Conservation (phyloP, 2,888 invertebrate species). For the Clistopyga incitator region DNA sequence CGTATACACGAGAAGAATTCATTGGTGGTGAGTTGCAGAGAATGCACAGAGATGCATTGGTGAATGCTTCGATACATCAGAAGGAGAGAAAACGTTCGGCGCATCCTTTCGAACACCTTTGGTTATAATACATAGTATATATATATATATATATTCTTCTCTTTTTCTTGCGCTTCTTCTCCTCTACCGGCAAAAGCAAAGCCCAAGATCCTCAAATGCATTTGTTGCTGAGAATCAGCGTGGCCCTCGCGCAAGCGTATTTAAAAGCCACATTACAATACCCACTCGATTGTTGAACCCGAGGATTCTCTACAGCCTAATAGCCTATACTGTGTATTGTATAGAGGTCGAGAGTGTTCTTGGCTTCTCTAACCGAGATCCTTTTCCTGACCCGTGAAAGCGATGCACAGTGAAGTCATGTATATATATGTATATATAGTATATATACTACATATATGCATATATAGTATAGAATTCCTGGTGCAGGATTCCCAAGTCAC, state of each 20-base stretch:
- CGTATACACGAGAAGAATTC: constrained; percentile 7
- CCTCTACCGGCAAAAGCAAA: constrained; percentile 26
- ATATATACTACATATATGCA: not conserved
- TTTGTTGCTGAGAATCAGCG: constrained; percentile 34
- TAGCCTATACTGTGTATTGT: constrained; percentile 36
- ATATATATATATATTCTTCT: constrained; percentile 43
- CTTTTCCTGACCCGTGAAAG: constrained; percentile 56
- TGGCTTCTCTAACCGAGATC: constrained; percentile 51
- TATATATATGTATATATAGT: not conserved
- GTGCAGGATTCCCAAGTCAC: constrained; percentile 50
- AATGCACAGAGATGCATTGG: constrained; percentile 34
- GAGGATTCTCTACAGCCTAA: constrained; percentile 52
- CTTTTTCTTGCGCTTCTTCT: constrained; percentile 16
- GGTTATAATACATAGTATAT: constrained; percentile 44
- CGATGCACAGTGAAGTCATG: constrained; percentile 8
- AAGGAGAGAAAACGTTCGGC: constrained; percentile 4
- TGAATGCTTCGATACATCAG: constrained; percentile 48
- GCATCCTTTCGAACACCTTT: constrained; percentile 62
- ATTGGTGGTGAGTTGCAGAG: constrained; percentile 14
- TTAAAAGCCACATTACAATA: constrained; percentile 59
- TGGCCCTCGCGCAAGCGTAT: constrained; percentile 48
- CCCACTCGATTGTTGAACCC: constrained; percentile 53
- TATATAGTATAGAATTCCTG: constrained; percentile 20
- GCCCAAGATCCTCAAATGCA: constrained; percentile 23
- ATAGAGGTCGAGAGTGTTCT: constrained; percentile 50